A percentile compares a stretch with the other conserved stretches of the same genome.
Conservation (phyloP, 2,797 vertebrate genomes). For the Pipistrellus pipistrellus region DNA sequence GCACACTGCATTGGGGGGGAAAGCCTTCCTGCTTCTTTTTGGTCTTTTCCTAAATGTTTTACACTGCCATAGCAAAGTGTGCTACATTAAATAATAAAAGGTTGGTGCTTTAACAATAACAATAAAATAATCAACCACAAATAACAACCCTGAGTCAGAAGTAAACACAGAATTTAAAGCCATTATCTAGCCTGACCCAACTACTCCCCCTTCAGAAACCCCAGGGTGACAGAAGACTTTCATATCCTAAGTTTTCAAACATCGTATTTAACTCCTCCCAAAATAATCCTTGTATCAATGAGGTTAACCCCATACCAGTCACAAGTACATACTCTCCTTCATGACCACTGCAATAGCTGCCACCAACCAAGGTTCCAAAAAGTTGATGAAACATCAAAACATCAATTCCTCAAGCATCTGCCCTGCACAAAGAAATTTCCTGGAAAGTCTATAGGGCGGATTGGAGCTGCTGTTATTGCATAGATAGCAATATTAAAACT, state of each 20-base stretch:
- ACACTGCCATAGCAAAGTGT: background rate
- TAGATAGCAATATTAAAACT: background rate
- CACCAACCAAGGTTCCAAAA: background rate
- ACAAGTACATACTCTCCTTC: background rate
- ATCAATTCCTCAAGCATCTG: background rate
- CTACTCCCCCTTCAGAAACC: background rate
- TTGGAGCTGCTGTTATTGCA: background rate
- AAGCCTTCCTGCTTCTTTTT: background rate
- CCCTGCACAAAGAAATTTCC: constrained; percentile 64
- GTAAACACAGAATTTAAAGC: background rate
- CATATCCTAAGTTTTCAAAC: background rate
- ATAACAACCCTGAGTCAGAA: background rate
- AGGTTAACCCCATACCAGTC: background rate
- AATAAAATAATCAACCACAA: constrained; percentile 18
- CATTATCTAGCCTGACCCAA: background rate
- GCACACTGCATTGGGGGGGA: background rate
- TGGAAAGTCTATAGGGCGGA: constrained; percentile 1
- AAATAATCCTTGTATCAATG: background rate
- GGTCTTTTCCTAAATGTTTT: background rate
- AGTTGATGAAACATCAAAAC: constrained; percentile 54
- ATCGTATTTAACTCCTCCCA: background rate
- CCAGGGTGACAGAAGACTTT: background rate
- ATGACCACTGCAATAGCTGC: constrained; percentile 28
- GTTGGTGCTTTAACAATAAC: background rate
- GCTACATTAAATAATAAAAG: background rate